Evolutionary conservation across 2,113 vertebrate species (phyloP), one percentile per base, ranked within the genome.

Genomic region (Malurus alboscapulatus): DNA sequence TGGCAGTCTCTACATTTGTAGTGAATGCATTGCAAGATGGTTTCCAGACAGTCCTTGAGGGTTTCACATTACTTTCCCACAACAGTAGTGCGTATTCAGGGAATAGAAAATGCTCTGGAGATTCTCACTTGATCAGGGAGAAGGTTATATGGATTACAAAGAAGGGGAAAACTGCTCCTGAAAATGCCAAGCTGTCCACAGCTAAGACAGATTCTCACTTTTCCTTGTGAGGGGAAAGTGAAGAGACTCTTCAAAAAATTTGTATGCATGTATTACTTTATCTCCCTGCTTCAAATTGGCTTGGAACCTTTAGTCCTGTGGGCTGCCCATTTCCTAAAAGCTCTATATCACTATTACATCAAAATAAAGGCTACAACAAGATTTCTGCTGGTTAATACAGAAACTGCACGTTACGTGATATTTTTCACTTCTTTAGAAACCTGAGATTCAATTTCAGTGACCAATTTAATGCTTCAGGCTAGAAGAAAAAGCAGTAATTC

Each of bases 401-500:
- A 83, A 80, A 87, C 47, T 17, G 21, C n/a, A 71, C 1, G 2
- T 85, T 92, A 66, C 32, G 16, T 34, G 63, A 42, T 76, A 88
- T 87, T 79, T 93, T 84, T 89, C 71, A 94, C 34, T 74, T 66
- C 72, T 84, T 75, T 69, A 84, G 38, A 48, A 93, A 87, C 16
- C 36, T 40, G 42, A 86, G 42, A 84, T 93, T 89, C 63, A 66
- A 93, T 93, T 87, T 91, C 81, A 65, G 62, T 84, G 51, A 51
- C 71, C 90, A 83, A 93, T 87, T 88, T 93, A 87, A 88, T 34
- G 81, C 58, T 89, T 87, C 58, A 84, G 66, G 84, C 19, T 32
- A 92, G n/a, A 61, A 94, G 68, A 72, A 94, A 95, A 91, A 85
- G 66, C 54, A 94, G 84, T 69, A 91, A 91, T 82, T 94, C 90